Base-by-base conservation (phyloP, 2,797 vertebrate genomes). In the Rhinichthys osculus region DNA sequence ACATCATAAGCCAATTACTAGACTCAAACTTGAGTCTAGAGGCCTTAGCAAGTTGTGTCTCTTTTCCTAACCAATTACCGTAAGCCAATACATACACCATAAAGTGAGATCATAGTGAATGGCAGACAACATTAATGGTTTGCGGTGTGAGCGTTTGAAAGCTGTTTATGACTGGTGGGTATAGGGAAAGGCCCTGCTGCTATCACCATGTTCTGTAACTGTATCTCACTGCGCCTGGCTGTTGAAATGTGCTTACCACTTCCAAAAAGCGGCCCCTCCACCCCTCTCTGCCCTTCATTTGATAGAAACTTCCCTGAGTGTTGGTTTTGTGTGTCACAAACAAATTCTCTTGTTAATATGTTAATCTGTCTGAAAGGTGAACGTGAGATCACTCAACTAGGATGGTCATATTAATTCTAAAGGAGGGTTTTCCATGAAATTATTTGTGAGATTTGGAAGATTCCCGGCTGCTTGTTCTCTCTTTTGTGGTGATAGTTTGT, bases 221-320 rank as follows among this genome's bases (percentile, higher is more conserved):
- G 80, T 89, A 95, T 83, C 90, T 81, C 57, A 74, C 59, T 87
- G 86, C 84, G 86, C 78, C 85, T 73, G 86, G 90, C 90, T 91
- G 90, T 85, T 89, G 91, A 93, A 94, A 95, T 95, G 93, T 94
- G 95, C 94, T 95, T 94, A 94, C 94, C 92, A 87, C 86, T 91
- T 89, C 92, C 91, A 92, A 89, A 81, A 90, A 89, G 88, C 80
- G 78, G 87, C 92, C 90, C 89, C 82, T 87, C 57, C 52, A 62
- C 83, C 40, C 50, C 78, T 69, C 84, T 82, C 82, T 91, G 90
- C 92, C 92, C 93, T 93, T 92, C 89, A 91, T 70, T 35, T 35
- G 59, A 86, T 57, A 47, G 27, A 4, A 40, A 71, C 21, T 35
- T 78, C 33, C 71, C 27, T n/a, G 50, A 85, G 81, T 33, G 21